Percentiles rank a stretch among this genome's conserved stretches.
phyloP scores from a whole-genome alignment of 1,140 invertebrate species.

The Meloidogyne floridensis region DNA sequence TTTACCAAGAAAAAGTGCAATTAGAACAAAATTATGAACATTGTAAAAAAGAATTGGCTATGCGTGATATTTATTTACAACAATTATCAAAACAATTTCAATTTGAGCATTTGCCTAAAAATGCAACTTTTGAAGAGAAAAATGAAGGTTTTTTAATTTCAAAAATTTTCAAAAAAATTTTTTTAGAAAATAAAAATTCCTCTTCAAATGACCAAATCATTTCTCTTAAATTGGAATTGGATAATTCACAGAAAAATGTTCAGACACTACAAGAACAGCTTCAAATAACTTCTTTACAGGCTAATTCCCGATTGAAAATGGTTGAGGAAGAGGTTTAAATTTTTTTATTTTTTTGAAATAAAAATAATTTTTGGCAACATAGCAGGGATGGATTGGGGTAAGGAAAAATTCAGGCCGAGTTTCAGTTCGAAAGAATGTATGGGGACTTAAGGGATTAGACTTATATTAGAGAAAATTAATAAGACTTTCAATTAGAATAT shows the following conservation, averaged over 20 bases:
- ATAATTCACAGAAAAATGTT: constrained; percentile 18
- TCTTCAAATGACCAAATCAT: not conserved
- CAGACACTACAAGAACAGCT: constrained; percentile 16
- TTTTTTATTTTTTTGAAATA: not conserved
- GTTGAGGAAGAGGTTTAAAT: constrained; percentile 17
- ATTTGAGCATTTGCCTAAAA: constrained; percentile 2
- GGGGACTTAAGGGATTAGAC: too few species aligned
- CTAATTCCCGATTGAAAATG: constrained; percentile 7
- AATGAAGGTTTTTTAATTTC: constrained; percentile 21
- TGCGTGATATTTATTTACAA: constrained; percentile 54
- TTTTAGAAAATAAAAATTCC: not conserved
- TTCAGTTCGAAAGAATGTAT: too few species aligned
- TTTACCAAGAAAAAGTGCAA: constrained; percentile 50
- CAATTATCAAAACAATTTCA: constrained; percentile 40
- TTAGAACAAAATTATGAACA: constrained; percentile 36
- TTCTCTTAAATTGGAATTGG: not conserved
- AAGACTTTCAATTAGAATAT: too few species aligned
- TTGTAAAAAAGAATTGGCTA: constrained; percentile 40
- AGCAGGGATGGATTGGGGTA: too few species aligned
- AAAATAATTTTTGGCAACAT: too few species aligned
- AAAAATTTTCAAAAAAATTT: not conserved
- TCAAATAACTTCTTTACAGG: constrained; percentile 22
- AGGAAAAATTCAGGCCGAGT: too few species aligned
- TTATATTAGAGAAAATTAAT: too few species aligned
- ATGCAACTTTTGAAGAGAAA: constrained; percentile 36